Percentiles rank a stretch among this genome's conserved stretches.
These are phyloP conservation scores for Cyphomyrus discorhynchus DNA, from an alignment of 2,113 vertebrate species.

Conservation along the genomic window DNA sequence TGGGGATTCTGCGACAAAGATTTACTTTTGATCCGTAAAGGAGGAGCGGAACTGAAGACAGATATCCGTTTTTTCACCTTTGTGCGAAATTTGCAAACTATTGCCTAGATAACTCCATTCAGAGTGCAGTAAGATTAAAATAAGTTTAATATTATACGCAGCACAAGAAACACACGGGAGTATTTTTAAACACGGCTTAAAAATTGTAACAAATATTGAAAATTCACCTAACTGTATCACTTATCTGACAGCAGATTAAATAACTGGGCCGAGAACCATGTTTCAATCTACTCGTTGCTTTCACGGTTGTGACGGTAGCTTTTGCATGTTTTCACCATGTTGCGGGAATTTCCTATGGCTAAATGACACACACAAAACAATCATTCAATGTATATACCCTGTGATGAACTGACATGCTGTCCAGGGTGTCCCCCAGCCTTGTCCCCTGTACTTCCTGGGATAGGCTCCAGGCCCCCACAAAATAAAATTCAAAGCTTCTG, in stretches of 20 bases:
- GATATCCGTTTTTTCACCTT: not conserved
- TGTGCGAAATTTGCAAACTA: not conserved
- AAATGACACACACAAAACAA: not conserved
- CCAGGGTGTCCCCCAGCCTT: not conserved
- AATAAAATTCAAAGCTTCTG: not conserved
- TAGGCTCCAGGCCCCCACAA: not conserved
- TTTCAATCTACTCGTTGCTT: not conserved
- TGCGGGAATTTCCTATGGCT: not conserved
- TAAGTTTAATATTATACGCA: not conserved
- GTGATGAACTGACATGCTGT: not conserved
- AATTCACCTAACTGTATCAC: not conserved
- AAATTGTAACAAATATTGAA: not conserved
- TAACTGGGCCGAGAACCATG: not conserved
- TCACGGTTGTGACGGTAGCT: not conserved
- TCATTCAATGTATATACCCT: not conserved
- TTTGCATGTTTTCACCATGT: not conserved
- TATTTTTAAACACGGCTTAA: not conserved
- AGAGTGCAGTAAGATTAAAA: not conserved
- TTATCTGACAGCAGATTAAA: not conserved
- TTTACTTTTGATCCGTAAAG: not conserved
- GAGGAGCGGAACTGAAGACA: not conserved
- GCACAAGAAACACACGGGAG: not conserved
- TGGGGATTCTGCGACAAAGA: not conserved
- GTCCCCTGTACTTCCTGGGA: not conserved
- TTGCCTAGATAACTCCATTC: not conserved